phyloP scores from a whole-genome alignment of 2,888 invertebrate species.

The Marronus borbonicus region DNA sequence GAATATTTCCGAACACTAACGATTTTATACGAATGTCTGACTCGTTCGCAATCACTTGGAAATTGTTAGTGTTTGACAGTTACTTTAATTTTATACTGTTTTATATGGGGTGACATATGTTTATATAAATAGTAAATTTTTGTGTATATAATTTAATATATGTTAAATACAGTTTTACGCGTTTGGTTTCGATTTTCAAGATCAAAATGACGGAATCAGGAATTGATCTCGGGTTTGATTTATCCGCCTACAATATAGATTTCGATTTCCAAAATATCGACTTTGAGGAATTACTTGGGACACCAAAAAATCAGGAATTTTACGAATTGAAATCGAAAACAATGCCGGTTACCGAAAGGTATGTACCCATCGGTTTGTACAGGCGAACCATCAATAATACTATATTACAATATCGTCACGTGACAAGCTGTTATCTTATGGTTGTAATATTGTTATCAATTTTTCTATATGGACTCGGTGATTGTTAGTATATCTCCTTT shows the following conservation, averaged over 20 bases:
- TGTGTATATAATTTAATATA: slow-evolving; percentile 44
- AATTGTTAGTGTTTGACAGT: slow-evolving; percentile 41
- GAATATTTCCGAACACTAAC: neutral
- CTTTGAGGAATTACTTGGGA: slow-evolving; percentile 72
- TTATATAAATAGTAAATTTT: slow-evolving; percentile 43
- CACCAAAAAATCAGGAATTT: slow-evolving; percentile 74
- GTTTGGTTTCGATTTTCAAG: slow-evolving; percentile 1
- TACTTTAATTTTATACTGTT: slow-evolving; percentile 30
- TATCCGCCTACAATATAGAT: slow-evolving; percentile 71
- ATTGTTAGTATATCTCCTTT: no score
- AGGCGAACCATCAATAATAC: neutral
- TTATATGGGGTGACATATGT: slow-evolving; percentile 48
- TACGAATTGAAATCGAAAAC: slow-evolving; percentile 78
- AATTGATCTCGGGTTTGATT: slow-evolving; percentile 78
- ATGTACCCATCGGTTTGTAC: slow-evolving; percentile 61
- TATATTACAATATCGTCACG: slow-evolving; percentile 43
- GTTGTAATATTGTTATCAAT: slow-evolving; percentile 31
- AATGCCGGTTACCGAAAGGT: slow-evolving; percentile 76
- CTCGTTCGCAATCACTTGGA: slow-evolving; percentile 23
- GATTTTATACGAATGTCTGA: neutral
- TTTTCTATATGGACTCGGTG: neutral
- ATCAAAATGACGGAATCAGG: slow-evolving; percentile 75
- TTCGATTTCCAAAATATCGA: slow-evolving; percentile 71
- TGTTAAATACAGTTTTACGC: slow-evolving; percentile 32
- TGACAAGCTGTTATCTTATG: slow-evolving; percentile 44